Conservation (phyloP, 30 jellyfish, hydroid and myxozoan genomes). For the Aurelia sp. region DNA sequence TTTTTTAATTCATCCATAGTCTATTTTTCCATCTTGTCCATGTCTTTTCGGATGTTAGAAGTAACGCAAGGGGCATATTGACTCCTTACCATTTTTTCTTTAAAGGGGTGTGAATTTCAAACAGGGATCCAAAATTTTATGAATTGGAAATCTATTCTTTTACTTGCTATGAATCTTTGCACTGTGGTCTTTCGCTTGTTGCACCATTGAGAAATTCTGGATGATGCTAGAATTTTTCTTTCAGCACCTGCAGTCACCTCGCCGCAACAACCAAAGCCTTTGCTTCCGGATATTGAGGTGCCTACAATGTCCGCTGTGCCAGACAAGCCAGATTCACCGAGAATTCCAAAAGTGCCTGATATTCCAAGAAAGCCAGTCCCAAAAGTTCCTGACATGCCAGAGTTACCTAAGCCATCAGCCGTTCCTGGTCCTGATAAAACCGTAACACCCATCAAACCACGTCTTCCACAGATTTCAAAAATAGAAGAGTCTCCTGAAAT, state of each 20-base stretch:
- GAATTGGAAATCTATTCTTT: too few relatives aligned
- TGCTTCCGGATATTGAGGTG: background rate
- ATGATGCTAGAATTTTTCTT: background rate
- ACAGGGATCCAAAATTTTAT: too few relatives aligned
- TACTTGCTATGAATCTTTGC: too few relatives aligned
- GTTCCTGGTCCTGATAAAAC: background rate
- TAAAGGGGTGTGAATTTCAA: too few relatives aligned
- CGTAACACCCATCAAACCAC: background rate
- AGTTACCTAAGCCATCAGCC: conserved; percentile 4
- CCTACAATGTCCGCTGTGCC: conserved; percentile 12
- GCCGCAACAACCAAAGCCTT: background rate
- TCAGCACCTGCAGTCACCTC: background rate
- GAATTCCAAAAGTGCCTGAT: conserved; percentile 4
- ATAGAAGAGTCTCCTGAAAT: conserved; percentile 4
- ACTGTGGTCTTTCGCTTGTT: too few relatives aligned
- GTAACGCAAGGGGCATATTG: too few relatives aligned
- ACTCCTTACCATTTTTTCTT: too few relatives aligned
- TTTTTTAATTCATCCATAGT: too few relatives aligned
- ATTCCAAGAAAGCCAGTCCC: conserved; percentile 23
- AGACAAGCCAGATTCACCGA: conserved; percentile 2
- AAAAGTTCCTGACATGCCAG: conserved; percentile 24
- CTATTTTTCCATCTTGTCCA: too few relatives aligned
- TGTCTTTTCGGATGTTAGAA: too few relatives aligned
- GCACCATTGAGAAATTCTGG: too few relatives aligned
- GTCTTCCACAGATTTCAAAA: conserved; percentile 1